These are phyloP conservation scores for Poeciliopsis prolifica DNA, from an alignment of 2,113 vertebrate species.

Conservation along the genomic window DNA sequence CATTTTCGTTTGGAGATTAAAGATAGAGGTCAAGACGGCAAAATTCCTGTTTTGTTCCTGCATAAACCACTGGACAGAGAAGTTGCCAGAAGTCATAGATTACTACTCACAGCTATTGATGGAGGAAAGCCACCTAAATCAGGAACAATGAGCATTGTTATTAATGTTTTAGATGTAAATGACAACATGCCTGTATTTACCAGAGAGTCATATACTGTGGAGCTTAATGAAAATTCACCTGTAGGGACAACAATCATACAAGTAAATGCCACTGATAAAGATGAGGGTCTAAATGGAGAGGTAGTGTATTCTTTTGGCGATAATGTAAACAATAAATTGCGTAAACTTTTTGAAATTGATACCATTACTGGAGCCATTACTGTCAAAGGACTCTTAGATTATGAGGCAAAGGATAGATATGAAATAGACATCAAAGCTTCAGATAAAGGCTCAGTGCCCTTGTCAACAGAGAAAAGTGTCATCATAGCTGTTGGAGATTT, in stretches of 20 bases:
- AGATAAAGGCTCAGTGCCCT: conserved; percentile 48
- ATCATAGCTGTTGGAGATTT: conserved; percentile 77
- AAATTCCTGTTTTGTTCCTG: conserved; percentile 72
- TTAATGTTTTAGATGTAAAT: conserved; percentile 76
- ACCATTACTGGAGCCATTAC: conserved; percentile 53
- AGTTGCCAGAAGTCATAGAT: conserved; percentile 32
- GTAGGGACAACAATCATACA: conserved; percentile 61
- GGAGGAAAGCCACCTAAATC: conserved; percentile 73
- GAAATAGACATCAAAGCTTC: conserved; percentile 72
- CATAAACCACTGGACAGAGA: conserved; percentile 75
- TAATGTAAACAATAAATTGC: conserved; percentile 56
- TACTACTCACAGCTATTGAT: conserved; percentile 74
- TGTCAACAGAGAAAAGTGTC: conserved; percentile 70
- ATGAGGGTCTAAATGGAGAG: conserved; percentile 71
- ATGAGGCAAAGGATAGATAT: conserved; percentile 65
- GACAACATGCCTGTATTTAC: conserved; percentile 77
- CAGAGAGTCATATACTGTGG: conserved; percentile 59
- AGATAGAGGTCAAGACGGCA: conserved; percentile 66
- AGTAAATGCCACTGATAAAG: conserved; percentile 74
- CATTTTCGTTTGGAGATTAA: conserved; percentile 75
- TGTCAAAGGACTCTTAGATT: conserved; percentile 65
- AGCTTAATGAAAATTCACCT: conserved; percentile 63
- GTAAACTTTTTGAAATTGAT: conserved; percentile 63
- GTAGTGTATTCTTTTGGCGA: conserved; percentile 64
- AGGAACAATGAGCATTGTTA: conserved; percentile 54